Evolutionary conservation across 2,113 vertebrate genomes (phyloP).

Genomic region (Vireo altiloquus): DNA sequence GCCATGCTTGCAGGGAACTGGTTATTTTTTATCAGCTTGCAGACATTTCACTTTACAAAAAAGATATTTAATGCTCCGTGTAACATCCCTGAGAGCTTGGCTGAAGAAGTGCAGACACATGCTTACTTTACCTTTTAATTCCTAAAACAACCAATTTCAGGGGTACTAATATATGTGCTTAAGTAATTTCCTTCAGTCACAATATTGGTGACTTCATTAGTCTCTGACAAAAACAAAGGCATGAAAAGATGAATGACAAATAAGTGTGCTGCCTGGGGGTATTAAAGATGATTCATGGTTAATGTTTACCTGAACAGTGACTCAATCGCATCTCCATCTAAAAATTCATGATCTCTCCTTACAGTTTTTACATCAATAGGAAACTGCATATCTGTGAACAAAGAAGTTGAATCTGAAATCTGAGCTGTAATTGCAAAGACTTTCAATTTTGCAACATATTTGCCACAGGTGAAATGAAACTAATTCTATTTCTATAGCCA

Average conservation of each 20-base stretch:
- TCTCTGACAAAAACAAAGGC: not conserved
- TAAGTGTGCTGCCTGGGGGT: not conserved
- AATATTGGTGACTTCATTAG: not conserved
- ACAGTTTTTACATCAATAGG: slow-evolving; percentile 76
- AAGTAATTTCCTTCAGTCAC: not conserved
- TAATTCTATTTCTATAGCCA: not conserved
- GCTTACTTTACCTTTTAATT: not conserved
- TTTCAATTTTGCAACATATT: not conserved
- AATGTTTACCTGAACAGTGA: slow-evolving; percentile 77
- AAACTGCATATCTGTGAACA: slow-evolving; percentile 73
- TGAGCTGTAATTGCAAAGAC: not conserved
- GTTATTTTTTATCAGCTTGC: not conserved
- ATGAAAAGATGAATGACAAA: not conserved
- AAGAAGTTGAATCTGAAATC: not conserved
- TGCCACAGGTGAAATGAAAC: not conserved
- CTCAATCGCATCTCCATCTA: slow-evolving; percentile 76
- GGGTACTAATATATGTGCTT: not conserved
- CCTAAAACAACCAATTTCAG: not conserved
- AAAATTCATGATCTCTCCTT: slow-evolving; percentile 78
- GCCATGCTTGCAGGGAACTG: not conserved
- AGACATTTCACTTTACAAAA: not conserved
- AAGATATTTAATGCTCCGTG: not conserved
- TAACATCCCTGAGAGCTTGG: not conserved
- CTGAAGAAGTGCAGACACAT: not conserved
- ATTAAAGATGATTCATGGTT: not conserved